Evolutionary conservation across 2,113 vertebrate genomes (phyloP).

Genomic region (Chlamydotis undulata): DNA sequence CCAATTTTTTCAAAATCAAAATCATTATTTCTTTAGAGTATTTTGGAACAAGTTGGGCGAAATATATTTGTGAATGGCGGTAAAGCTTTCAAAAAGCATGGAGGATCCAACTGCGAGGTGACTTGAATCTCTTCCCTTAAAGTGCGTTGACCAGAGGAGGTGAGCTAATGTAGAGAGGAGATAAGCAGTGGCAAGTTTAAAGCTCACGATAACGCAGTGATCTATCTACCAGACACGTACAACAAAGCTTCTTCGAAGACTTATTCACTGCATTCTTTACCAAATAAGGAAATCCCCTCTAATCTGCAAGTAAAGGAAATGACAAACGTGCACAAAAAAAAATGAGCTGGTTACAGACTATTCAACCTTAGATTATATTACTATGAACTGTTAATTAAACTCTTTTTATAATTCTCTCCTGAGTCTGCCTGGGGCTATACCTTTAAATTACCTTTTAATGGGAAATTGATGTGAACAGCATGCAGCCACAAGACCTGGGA

Average conservation of each 20-base stretch:
- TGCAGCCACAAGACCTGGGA: conserved; percentile 49
- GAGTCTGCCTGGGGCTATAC: conserved; percentile 50
- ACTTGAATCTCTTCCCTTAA: background rate
- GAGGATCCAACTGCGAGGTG: background rate
- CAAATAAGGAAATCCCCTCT: conserved; percentile 56
- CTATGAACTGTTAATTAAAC: conserved; percentile 70
- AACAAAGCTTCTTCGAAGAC: conserved; percentile 42
- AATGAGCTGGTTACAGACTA: conserved; percentile 42
- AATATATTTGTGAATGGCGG: background rate
- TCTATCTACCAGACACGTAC: background rate
- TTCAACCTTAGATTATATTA: conserved; percentile 56
- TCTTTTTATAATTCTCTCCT: conserved; percentile 66
- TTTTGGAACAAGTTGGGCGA: background rate
- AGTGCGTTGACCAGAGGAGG: background rate
- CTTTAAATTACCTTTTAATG: conserved; percentile 53
- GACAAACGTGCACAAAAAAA: conserved; percentile 57
- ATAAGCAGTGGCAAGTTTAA: conserved; percentile 20
- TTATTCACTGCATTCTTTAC: conserved; percentile 38
- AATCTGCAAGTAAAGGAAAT: conserved; percentile 53
- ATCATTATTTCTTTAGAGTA: background rate
- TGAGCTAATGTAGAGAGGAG: background rate
- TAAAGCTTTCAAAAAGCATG: background rate
- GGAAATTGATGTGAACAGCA: conserved; percentile 63
- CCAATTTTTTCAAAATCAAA: background rate
- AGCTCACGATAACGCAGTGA: background rate